Conservation (phyloP, 2,888 invertebrate genomes). For the Chrysotoxum bicinctum region DNA sequence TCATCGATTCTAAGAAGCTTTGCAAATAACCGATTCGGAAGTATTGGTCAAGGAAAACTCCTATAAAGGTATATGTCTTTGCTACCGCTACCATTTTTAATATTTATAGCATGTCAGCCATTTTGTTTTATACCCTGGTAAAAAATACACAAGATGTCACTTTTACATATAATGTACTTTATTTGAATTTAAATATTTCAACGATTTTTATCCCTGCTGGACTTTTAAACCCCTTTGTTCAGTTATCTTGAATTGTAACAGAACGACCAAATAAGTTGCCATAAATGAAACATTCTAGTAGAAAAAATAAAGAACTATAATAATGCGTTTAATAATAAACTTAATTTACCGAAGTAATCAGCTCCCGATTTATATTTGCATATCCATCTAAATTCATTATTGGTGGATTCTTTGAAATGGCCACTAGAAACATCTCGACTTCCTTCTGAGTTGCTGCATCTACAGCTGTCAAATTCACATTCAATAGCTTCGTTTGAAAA, state of each 20-base stretch:
- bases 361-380: constrained; percentile 87
- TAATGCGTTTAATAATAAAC: too few species aligned
- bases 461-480: constrained; percentile 86
- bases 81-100: neutral
- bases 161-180: neutral
- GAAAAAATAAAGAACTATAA: constrained; percentile 1
- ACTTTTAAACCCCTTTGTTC: constrained; percentile 81
- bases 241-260: constrained; percentile 88
- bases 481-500: constrained; percentile 86
- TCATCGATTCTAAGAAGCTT: neutral
- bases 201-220: constrained; percentile 78
- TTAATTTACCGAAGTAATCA: constrained; percentile 85
- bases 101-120: neutral
- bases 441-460: constrained; percentile 86
- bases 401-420: constrained; percentile 89
- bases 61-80: neutral
- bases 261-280: constrained; percentile 88
- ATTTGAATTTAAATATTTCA: neutral
- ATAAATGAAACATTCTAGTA: constrained; percentile 87
- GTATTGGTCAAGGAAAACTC: neutral
- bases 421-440: constrained; percentile 88
- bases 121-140: rapidly evolving
- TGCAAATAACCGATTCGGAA: neutral
- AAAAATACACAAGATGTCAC: neutral
- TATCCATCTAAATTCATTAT: constrained; percentile 90